phyloP scores from a whole-genome alignment of 2,888 invertebrate genomes.

The Gerosis bhagava region DNA sequence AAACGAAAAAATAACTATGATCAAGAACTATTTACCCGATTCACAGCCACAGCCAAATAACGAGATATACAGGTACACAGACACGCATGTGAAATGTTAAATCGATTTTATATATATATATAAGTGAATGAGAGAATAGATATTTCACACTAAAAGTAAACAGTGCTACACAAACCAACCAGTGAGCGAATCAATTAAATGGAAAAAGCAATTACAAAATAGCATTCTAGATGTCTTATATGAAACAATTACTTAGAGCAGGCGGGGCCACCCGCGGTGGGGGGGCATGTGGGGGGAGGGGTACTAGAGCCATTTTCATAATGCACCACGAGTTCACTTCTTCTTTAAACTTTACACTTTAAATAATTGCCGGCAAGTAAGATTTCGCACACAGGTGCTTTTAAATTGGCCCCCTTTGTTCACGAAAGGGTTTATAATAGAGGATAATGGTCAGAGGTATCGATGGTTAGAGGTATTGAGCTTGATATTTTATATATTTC shows the following conservation, averaged over 20 bases:
- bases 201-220: slow-evolving; percentile 35
- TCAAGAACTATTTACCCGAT: too few relatives aligned
- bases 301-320: slow-evolving; percentile 65
- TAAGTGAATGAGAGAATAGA: neutral
- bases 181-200: slow-evolving; percentile 26
- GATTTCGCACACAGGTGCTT: slow-evolving; percentile 34
- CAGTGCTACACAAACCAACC: slow-evolving; percentile 1
- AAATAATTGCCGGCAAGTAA: slow-evolving; percentile 56
- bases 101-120: too few relatives aligned
- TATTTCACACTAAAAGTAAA: neutral
- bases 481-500: too few relatives aligned
- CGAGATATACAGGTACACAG: too few relatives aligned
- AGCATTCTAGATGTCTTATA: slow-evolving; percentile 36
- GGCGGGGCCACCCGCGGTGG: slow-evolving; percentile 31
- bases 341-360: slow-evolving; percentile 67
- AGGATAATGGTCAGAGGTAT: too few relatives aligned
- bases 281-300: slow-evolving; percentile 25
- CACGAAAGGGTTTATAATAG: slow-evolving; percentile 9
- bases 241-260: slow-evolving; percentile 53
- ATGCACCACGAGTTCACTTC: slow-evolving; percentile 53
- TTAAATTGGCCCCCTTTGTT: slow-evolving; percentile 13
- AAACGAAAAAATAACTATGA: too few relatives aligned
- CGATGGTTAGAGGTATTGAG: too few relatives aligned
- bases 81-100: too few relatives aligned
- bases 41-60: too few relatives aligned